phyloP scores from a whole-genome alignment of 2,113 vertebrate species.

The Apodemus speciosus region DNA sequence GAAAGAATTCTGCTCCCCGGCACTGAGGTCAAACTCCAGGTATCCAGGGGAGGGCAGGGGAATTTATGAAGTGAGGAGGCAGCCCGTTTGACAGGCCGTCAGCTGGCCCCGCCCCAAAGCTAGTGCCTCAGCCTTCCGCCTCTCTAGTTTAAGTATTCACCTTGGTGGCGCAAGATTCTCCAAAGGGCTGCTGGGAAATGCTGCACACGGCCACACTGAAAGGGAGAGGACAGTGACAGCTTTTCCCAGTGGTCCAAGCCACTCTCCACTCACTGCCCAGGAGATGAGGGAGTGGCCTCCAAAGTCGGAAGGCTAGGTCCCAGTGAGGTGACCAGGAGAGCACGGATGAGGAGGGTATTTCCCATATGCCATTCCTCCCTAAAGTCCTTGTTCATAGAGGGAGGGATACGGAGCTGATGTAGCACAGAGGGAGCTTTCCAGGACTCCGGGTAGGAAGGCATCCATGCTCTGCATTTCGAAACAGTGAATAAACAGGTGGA shows the following conservation, averaged over 20 bases:
- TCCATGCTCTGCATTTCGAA: not conserved
- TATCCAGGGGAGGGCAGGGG: conserved; percentile 71
- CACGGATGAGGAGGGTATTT: not conserved
- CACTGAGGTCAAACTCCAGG: conserved; percentile 78
- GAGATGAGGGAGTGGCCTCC: not conserved
- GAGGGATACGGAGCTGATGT: accelerated
- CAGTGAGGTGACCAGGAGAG: not conserved
- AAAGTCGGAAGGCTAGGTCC: not conserved
- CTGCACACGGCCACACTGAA: not conserved
- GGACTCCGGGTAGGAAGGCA: not conserved
- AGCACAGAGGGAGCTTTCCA: not conserved
- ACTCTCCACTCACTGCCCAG: not conserved
- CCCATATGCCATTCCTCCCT: accelerated
- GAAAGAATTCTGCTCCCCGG: conserved; percentile 73
- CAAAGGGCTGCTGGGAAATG: not conserved
- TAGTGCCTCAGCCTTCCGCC: not conserved
- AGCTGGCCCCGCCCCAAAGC: not conserved
- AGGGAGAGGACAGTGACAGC: not conserved
- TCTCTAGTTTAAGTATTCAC: not conserved
- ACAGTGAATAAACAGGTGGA: not conserved
- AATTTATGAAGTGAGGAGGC: conserved; percentile 77
- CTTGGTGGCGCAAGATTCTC: not conserved
- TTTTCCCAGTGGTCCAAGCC: not conserved
- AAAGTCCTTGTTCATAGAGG: not conserved
- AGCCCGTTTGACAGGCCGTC: conserved; percentile 58